Percentiles rank a stretch among this genome's conserved stretches.
Evolutionary conservation across 1,140 invertebrate species (phyloP).

Genomic region (Eurosta solidaginis): DNA sequence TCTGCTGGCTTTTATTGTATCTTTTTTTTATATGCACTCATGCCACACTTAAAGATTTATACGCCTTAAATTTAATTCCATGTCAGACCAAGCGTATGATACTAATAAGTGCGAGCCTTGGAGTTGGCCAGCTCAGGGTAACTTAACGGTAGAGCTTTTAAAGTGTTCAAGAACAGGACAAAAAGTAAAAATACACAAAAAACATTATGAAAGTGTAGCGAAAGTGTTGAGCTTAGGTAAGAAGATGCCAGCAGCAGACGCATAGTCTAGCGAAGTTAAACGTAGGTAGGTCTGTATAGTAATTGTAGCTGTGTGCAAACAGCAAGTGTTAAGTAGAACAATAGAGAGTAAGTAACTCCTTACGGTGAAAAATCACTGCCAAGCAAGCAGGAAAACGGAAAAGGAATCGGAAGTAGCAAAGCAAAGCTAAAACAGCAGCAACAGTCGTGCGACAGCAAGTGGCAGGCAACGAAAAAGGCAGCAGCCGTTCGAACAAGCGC

Average conservation of each 20-base stretch:
- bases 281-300: too few relatives aligned
- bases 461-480: slow-evolving; percentile 9
- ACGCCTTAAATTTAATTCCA: slow-evolving; percentile 27
- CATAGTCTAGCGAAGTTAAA: too few relatives aligned
- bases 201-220: too few relatives aligned
- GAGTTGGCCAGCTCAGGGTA: neutral
- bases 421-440: neutral
- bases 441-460: neutral
- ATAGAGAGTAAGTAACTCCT: neutral
- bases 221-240: slow-evolving; percentile 1
- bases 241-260: neutral
- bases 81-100: slow-evolving; percentile 27
- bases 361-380: neutral
- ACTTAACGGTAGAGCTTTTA: neutral
- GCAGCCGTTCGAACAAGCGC: slow-evolving; percentile 24
- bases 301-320: too few relatives aligned
- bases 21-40: neutral
- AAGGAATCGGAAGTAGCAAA: slow-evolving; percentile 11
- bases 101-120: slow-evolving; percentile 29
- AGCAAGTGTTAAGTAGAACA: too few relatives aligned
- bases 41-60: slow-evolving; percentile 15
- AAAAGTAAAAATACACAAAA: neutral
- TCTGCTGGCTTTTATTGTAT: neutral
- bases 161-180: neutral
- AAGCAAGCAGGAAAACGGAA: slow-evolving; percentile 1